Conservation (phyloP, 64 coral and sea anemone genomes). For the Astreopora myriophthalma region DNA sequence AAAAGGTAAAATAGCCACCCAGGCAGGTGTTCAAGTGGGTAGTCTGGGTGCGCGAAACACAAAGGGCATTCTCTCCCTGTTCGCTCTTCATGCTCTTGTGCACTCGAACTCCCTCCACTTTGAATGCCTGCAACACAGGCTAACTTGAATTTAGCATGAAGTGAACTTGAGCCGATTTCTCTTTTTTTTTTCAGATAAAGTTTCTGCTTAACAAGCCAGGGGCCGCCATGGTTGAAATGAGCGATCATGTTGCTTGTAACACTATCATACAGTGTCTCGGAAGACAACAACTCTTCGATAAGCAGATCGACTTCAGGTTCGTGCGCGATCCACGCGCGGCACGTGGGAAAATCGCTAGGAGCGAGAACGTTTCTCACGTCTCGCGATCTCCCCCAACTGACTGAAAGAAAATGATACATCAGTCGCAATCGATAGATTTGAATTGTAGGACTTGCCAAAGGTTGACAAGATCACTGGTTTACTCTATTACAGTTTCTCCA, state of each 20-base stretch:
- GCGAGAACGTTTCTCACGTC: too few species aligned
- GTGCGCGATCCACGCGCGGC: too few species aligned
- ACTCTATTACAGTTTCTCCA: conserved; percentile 73
- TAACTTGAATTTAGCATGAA: too few species aligned
- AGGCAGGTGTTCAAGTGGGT: too few species aligned
- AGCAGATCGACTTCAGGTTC: conserved; percentile 81
- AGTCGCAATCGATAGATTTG: too few species aligned
- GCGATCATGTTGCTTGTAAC: conserved; percentile 91
- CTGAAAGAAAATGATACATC: too few species aligned
- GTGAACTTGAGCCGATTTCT: background rate
- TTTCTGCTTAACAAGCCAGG: conserved; percentile 89
- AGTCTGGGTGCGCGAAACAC: too few species aligned
- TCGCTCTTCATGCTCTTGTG: too few species aligned
- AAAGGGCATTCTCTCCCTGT: too few species aligned
- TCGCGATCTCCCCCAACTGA: background rate
- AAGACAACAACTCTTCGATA: conserved; percentile 50
- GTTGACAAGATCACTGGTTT: background rate
- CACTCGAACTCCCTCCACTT: too few species aligned
- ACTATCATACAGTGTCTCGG: conserved; percentile 81
- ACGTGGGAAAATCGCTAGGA: background rate
- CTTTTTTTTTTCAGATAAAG: conserved; percentile 72
- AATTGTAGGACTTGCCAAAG: background rate
- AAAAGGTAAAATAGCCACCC: too few species aligned
- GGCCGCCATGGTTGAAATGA: conserved; percentile 94
- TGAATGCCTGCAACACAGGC: background rate